phyloP scores from a whole-genome alignment of 2,797 vertebrate species.

The Falco cherrug region DNA sequence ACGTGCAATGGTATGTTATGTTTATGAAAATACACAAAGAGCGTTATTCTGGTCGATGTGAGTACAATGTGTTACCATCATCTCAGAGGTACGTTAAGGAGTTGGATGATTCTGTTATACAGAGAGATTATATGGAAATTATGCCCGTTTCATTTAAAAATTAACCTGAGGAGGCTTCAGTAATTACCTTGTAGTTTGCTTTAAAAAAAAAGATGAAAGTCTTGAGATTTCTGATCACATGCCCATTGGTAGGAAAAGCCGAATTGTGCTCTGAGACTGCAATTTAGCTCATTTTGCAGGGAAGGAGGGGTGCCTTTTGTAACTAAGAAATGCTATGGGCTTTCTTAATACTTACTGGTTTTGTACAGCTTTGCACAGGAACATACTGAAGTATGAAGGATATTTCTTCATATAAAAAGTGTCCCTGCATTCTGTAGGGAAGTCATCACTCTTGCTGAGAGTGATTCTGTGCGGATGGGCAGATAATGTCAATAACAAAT shows the following conservation, averaged over 20 bases:
- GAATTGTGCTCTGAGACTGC: rapidly evolving
- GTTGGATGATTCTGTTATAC: rapidly evolving
- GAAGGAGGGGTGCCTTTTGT: not conserved
- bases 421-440: rapidly evolving
- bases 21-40: rapidly evolving
- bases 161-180: rapidly evolving
- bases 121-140: rapidly evolving
- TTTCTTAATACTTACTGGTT: rapidly evolving
- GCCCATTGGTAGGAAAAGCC: rapidly evolving
- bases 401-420: not conserved
- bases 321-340: rapidly evolving
- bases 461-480: rapidly evolving
- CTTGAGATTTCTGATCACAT: rapidly evolving
- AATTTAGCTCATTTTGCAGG: not conserved
- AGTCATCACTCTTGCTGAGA: too few species aligned
- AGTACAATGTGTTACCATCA: rapidly evolving
- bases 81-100: rapidly evolving
- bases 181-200: not conserved
- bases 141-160: rapidly evolving
- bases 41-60: rapidly evolving
- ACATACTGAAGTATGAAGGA: rapidly evolving
- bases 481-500: too few species aligned
- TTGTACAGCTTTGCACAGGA: rapidly evolving
- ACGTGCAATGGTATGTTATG: rapidly evolving
- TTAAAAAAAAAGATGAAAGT: not conserved